A percentile compares a stretch with the other conserved stretches of the same genome.
phyloP scores from a whole-genome alignment of 2,888 invertebrate species.

The Andricus quercusramuli region DNA sequence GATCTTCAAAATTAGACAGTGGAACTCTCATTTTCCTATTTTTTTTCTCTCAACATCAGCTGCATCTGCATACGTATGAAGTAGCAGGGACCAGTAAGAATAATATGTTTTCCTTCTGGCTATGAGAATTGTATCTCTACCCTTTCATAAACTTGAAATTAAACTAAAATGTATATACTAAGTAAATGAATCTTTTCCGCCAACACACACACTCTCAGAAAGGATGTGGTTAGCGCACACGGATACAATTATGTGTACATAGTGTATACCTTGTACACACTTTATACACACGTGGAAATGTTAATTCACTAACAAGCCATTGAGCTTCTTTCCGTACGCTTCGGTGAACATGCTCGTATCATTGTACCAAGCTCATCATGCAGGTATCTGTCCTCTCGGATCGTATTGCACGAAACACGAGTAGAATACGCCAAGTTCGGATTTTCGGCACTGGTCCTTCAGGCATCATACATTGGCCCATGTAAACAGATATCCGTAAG shows the following conservation, averaged over 20 bases:
- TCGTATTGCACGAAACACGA: conserved; percentile 22
- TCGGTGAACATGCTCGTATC: conserved; percentile 35
- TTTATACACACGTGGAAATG: conserved; percentile 36
- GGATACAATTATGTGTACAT: conserved; percentile 18
- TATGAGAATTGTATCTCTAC: conserved; percentile 9
- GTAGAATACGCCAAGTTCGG: conserved; percentile 17
- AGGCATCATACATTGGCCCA: conserved; percentile 6
- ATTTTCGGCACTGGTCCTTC: conserved; percentile 33
- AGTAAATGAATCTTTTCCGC: conserved; percentile 36
- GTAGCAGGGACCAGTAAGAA: background rate
- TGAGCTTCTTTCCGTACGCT: conserved; percentile 32
- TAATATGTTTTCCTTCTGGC: background rate
- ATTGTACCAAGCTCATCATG: conserved; percentile 10
- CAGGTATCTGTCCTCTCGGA: conserved; percentile 5
- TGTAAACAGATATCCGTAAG: conserved; percentile 30
- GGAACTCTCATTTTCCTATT: too few species aligned
- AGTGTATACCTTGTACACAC: conserved; percentile 16
- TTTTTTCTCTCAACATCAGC: too few species aligned
- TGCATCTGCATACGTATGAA: background rate
- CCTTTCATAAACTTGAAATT: conserved; percentile 25
- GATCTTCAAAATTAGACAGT: too few species aligned
- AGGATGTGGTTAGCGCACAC: conserved; percentile 31
- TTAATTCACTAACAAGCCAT: conserved; percentile 38
- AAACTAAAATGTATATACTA: conserved; percentile 22
- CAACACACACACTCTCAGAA: conserved; percentile 1